Percentiles rank a stretch among this genome's conserved stretches.
phyloP scores from a whole-genome alignment of 2,888 invertebrate species.

The Drosophila tripunctata region DNA sequence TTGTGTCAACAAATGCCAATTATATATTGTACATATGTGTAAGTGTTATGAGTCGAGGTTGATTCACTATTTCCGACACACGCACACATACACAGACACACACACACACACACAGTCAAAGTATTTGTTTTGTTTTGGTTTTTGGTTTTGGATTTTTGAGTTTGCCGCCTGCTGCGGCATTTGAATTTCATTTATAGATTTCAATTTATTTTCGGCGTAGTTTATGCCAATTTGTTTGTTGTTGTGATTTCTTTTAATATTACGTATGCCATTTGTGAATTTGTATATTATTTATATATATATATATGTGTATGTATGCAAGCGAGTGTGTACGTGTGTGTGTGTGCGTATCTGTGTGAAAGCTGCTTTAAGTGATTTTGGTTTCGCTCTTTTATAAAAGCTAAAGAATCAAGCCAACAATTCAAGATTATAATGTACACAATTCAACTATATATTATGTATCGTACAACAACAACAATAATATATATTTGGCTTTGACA shows the following conservation, averaged over 20 bases:
- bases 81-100: background rate
- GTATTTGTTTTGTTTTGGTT: constrained; percentile 53
- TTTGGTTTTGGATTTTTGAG: constrained; percentile 50
- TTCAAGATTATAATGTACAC: constrained; percentile 15
- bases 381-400: constrained; percentile 55
- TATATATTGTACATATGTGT: constrained; percentile 2
- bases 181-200: constrained; percentile 77
- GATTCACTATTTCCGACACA: constrained; percentile 37
- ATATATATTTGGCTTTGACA: constrained; percentile 31
- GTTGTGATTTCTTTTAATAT: constrained; percentile 75
- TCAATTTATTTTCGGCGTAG: constrained; percentile 78
- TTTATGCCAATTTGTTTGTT: constrained; percentile 73
- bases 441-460: background rate
- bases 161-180: constrained; percentile 54
- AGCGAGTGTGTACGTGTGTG: too few relatives aligned
- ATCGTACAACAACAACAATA: constrained; percentile 1
- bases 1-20: constrained; percentile 42
- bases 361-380: constrained; percentile 59
- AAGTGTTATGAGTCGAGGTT: constrained; percentile 13
- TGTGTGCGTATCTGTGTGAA: constrained; percentile 12
- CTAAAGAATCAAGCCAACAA: constrained; percentile 13
- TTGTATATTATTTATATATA: constrained; percentile 6
- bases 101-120: background rate
- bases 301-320: background rate
- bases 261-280: constrained; percentile 66